Conservation (phyloP, 2,113 vertebrate species). For the Scalopus aquaticus region DNA sequence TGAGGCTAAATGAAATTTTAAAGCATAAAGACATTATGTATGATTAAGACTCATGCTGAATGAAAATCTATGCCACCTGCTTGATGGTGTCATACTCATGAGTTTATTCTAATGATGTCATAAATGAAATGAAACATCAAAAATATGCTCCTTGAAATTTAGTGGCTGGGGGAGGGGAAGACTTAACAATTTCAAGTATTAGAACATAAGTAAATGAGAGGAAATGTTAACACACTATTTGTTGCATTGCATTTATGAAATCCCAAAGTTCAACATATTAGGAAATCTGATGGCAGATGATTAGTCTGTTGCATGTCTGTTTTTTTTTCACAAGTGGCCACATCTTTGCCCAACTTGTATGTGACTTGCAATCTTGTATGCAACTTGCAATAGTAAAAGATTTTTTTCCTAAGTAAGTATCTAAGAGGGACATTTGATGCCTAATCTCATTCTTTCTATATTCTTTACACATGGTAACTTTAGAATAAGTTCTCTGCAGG, state of each 20-base stretch:
- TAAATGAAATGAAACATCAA: background rate
- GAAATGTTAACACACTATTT: background rate
- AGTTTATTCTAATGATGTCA: background rate
- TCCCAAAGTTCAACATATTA: background rate
- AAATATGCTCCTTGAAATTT: background rate
- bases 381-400: background rate
- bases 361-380: background rate
- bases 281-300: background rate
- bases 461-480: background rate
- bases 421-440: background rate
- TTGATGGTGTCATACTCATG: background rate
- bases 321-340: background rate
- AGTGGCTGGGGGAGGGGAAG: background rate
- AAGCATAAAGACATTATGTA: background rate
- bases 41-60: background rate
- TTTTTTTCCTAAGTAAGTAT: background rate
- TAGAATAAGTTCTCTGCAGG: background rate
- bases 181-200: background rate
- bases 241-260: background rate
- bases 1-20: background rate
- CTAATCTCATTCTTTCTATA: background rate
- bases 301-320: background rate
- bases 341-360: background rate
- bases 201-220: background rate
- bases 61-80: background rate